Evolutionary conservation across 1,140 invertebrate species (phyloP).

Genomic region (Coenobita brevimanus): DNA sequence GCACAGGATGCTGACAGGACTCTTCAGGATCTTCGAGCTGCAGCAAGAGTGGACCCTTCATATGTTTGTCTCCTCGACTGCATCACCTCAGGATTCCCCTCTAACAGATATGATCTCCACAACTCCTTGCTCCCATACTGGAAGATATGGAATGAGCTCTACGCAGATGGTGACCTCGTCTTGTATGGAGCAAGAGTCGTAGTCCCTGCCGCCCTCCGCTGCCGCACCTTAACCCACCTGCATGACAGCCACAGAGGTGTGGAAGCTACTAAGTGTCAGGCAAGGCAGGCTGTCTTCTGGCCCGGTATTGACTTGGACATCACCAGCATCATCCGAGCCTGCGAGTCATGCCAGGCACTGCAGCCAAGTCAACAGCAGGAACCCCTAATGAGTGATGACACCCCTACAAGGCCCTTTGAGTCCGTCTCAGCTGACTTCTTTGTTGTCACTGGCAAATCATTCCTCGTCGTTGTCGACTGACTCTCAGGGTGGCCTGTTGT

Average conservation of each 20-base stretch:
- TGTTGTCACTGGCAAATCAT: too few species aligned
- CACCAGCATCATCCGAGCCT: neutral
- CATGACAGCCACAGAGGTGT: too few species aligned
- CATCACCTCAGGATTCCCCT: neutral
- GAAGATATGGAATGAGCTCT: neutral
- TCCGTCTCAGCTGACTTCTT: too few species aligned
- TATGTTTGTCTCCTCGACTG: neutral
- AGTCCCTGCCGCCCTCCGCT: too few species aligned
- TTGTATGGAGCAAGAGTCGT: neutral
- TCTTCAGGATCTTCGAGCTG: neutral
- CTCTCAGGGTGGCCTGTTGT: neutral
- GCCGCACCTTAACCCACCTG: too few species aligned
- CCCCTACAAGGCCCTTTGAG: too few species aligned
- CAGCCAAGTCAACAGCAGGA: too few species aligned
- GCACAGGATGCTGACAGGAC: neutral
- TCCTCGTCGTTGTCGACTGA: too few species aligned
- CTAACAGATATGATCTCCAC: neutral
- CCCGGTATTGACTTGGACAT: neutral
- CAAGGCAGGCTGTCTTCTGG: too few species aligned
- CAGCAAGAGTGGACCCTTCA: neutral
- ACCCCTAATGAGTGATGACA: neutral
- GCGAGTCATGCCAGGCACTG: neutral
- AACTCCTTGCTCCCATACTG: conserved; percentile 13
- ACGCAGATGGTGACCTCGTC: neutral
- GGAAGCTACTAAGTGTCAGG: too few species aligned